Evolutionary conservation across 64 coral and sea anemone genomes (phyloP), one percentile per base, ranked within the genome.

Genomic region (Montipora sp.): DNA sequence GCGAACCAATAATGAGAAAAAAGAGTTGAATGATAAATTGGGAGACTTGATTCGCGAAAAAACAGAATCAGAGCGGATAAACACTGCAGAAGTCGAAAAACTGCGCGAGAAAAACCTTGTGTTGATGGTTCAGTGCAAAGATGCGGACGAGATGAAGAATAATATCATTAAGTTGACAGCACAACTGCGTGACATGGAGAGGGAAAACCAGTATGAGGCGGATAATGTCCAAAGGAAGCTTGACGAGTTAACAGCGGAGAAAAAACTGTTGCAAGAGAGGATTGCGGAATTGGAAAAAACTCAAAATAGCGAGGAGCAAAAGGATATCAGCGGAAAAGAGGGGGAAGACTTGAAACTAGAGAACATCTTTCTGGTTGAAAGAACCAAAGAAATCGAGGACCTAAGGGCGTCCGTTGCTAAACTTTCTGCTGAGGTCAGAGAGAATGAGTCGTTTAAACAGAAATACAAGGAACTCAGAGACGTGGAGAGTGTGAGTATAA

Each of bases 141-240:
- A 94, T 19, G 70, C 88, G 44, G 95, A 94, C 20, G 92, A 97
- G 21, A 58, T 97, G 79, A 92, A 75, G 55, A 90, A 60, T 51
- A 97, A 93, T 73, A 81, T 97, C 18, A 81, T 97, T 5, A 94
- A 86, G 77, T 60, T 94, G 47, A 97, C 82, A 47, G 89, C 95
- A 10, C 92, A 94, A 48, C 73, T 97, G 24, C 83, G 92, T 45
- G 90, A 97, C 24, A 76, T 90, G 19, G 95, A 97, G 60, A 93
- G 44, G 3, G 19, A 67, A 7, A 88, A 77, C 44, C 76, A 80
- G 79, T 83, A 75, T 5, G 58, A 87, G 21, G 44, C 77, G 3
- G 59, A 93, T 75, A 76, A 80, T 20, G 72, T 97, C 36, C 73
- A 94, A 51, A 70, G 60, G 78, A 88, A 71, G 23, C 90, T 80